Conservation (phyloP, 1,140 invertebrate genomes). For the Drosophila biarmipes region DNA sequence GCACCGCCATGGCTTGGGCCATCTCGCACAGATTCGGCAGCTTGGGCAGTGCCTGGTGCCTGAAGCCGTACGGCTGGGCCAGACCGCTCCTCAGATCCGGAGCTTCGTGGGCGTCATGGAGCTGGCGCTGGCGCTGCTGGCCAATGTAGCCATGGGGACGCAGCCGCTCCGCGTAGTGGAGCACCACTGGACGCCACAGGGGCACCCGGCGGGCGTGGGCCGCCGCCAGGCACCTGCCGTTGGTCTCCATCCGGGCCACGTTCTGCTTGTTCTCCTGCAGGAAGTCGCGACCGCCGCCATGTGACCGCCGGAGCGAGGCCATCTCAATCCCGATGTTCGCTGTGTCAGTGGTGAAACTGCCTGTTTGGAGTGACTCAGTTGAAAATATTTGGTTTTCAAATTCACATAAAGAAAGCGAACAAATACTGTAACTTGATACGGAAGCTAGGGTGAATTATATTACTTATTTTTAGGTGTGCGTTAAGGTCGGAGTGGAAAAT, state of each 20-base stretch:
- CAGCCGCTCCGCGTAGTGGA: conserved; percentile 28
- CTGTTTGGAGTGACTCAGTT: background rate
- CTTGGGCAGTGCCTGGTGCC: background rate
- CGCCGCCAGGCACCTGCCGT: conserved; percentile 14
- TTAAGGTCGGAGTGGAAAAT: conserved; percentile 20
- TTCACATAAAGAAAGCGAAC: conserved; percentile 2
- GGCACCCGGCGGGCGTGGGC: conserved; percentile 17
- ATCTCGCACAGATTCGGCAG: background rate
- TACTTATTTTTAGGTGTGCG: conserved; percentile 26
- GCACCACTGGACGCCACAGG: conserved; percentile 42
- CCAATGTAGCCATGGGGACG: conserved; percentile 7
- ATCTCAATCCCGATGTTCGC: background rate
- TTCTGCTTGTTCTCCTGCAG: conserved; percentile 40
- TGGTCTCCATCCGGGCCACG: conserved; percentile 18
- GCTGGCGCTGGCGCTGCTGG: background rate
- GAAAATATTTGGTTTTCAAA: background rate
- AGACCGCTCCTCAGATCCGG: conserved; percentile 19
- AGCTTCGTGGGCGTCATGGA: background rate
- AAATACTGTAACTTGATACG: conserved; percentile 4
- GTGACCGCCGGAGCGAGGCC: conserved; percentile 4
- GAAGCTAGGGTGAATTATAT: background rate
- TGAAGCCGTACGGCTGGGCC: conserved; percentile 9
- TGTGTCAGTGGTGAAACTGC: background rate
- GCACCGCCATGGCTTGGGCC: background rate
- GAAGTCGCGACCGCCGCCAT: conserved; percentile 42